Evolutionary conservation across 1,140 invertebrate species (phyloP).

Genomic region (Gryon sp.): DNA sequence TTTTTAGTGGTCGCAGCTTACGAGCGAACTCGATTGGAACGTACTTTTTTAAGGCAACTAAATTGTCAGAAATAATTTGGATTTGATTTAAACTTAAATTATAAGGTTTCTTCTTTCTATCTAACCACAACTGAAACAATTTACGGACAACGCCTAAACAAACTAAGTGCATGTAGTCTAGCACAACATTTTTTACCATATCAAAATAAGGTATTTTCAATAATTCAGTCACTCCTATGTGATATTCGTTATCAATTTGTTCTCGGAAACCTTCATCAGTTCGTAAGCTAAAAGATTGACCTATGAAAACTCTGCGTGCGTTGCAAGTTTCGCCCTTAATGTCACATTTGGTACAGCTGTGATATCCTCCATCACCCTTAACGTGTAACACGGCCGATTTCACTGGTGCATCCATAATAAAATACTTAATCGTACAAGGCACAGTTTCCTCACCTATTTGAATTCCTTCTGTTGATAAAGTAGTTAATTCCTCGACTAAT

Average conservation of each 20-base stretch:
- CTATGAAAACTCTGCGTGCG: neutral
- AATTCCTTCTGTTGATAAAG: neutral
- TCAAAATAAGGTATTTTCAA: constrained; percentile 23
- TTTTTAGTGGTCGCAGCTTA: constrained; percentile 6
- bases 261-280: constrained; percentile 11
- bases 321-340: constrained; percentile 20
- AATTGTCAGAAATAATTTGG: neutral
- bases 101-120: neutral
- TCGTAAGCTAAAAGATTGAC: neutral
- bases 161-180: constrained; percentile 46
- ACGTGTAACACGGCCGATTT: constrained; percentile 30
- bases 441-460: neutral
- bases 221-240: neutral
- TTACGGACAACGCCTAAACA: constrained; percentile 10
- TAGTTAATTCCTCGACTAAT: neutral
- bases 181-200: constrained; percentile 1
- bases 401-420: constrained; percentile 49
- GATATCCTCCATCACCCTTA: constrained; percentile 38
- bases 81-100: neutral
- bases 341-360: constrained; percentile 42
- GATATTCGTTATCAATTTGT: neutral
- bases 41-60: neutral
- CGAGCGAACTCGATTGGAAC: constrained; percentile 29
- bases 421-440: neutral
- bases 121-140: constrained; percentile 7